A percentile compares a stretch with the other conserved stretches of the same genome.
These are phyloP conservation scores for Zenarchopterus dispar DNA, from an alignment of 2,797 vertebrate genomes.

Conservation along the genomic window DNA sequence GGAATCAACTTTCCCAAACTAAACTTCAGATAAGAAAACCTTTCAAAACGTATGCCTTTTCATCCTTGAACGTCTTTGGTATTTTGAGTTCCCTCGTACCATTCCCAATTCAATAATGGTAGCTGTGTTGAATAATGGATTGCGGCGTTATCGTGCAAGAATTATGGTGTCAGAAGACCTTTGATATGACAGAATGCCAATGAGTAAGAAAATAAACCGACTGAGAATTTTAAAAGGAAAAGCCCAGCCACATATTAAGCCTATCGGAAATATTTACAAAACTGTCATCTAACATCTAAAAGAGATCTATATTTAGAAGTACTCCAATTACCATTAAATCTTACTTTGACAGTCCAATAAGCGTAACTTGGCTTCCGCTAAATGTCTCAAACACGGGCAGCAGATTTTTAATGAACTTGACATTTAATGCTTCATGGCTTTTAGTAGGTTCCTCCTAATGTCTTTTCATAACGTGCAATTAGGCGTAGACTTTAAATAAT, in stretches of 20 bases:
- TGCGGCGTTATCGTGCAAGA: slow-evolving; percentile 11
- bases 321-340: slow-evolving; percentile 33
- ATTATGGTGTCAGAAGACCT: slow-evolving; percentile 11
- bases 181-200: slow-evolving; percentile 8
- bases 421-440: slow-evolving; percentile 68
- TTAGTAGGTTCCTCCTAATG: slow-evolving; percentile 58
- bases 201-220: slow-evolving; percentile 13
- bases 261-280: slow-evolving; percentile 5
- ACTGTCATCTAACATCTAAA: not conserved
- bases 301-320: slow-evolving; percentile 25
- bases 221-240: not conserved
- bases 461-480: slow-evolving; percentile 65
- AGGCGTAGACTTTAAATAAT: slow-evolving; percentile 53
- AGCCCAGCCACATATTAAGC: no score
- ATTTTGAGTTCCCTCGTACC: slow-evolving; percentile 21
- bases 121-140: slow-evolving; percentile 63
- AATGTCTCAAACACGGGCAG: slow-evolving; percentile 44
- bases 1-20: slow-evolving; percentile 62
- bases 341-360: slow-evolving; percentile 38
- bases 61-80: slow-evolving; percentile 25
- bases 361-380: slow-evolving; percentile 33
- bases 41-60: slow-evolving; percentile 47
- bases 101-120: slow-evolving; percentile 37
- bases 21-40: slow-evolving; percentile 54
- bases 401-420: slow-evolving; percentile 70